Evolutionary conservation across 2,797 vertebrate genomes (phyloP).

Genomic region (Chrysocyon brachyurus): DNA sequence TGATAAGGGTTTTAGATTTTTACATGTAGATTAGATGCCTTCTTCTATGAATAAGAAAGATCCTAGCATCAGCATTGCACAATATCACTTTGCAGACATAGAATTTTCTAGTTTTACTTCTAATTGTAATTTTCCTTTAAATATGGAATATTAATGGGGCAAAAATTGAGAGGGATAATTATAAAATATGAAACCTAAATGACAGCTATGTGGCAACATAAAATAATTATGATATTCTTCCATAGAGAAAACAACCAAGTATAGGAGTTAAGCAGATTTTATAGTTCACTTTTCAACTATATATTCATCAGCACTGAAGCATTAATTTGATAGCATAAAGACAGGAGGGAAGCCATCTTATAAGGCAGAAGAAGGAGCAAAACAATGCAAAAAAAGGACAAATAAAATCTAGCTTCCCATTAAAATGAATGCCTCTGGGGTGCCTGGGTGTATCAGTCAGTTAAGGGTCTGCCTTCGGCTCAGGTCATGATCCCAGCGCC

Average conservation of each 20-base stretch:
- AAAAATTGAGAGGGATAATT: conserved; percentile 23
- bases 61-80: neutral
- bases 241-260: conserved; percentile 52
- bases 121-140: conserved; percentile 12
- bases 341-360: neutral
- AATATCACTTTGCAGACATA: conserved; percentile 16
- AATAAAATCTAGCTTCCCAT: conserved; percentile 35
- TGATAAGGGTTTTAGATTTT: conserved; percentile 11
- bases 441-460: too few relatives aligned
- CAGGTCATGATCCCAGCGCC: too few relatives aligned
- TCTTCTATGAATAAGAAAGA: conserved; percentile 22
- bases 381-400: conserved; percentile 17
- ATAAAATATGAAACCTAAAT: conserved; percentile 60
- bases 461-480: too few relatives aligned
- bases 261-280: neutral
- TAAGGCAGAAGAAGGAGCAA: neutral
- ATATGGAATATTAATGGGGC: neutral
- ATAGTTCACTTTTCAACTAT: neutral
- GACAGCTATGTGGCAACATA: neutral
- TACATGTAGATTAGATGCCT: neutral
- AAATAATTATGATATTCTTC: conserved; percentile 15
- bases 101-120: conserved; percentile 23
- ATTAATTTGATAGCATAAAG: conserved; percentile 40
- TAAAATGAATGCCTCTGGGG: conserved; percentile 19
- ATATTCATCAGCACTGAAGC: neutral